Base-by-base conservation (phyloP, 2,888 invertebrate genomes). In the Amiota minor region DNA sequence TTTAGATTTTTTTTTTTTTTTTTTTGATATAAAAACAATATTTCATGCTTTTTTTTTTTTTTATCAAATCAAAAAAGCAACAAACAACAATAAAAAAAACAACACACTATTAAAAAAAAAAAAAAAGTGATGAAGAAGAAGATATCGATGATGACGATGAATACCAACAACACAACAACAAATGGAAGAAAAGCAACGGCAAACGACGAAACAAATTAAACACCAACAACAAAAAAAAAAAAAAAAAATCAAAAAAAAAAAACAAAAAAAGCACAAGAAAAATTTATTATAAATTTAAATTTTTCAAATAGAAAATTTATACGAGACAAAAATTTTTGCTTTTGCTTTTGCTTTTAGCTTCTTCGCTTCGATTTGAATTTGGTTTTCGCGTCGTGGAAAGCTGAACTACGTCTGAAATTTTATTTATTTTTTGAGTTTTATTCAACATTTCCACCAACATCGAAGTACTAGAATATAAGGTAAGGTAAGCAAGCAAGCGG, bases 331-430 rank as follows among this genome's bases (percentile, higher is more conserved):
- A 62, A n/a, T 61, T n/a, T 56, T n/a, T 56, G 10, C 20, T 18
- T 59, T 59, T 18, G 20, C 11, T 59, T 59, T 59, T 20, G 59
- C 59, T n/a, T 49, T 14, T 47, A 35, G 67, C 49, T 45, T 23
- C 14, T 50, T 62, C 23, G 62, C 62, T 62, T 14, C 12, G n/a
- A 9, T 62, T 62, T 3, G 10, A 14, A 11, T 67, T 49, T 75
- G 75, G 75, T 78, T 75, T 81, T 79, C 79, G 84, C 80, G 77
- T 76, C 76, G 80, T 82, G 73, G 75, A 80, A 78, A 72, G 75
- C 64, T 47, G 69, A 76, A 74, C 49, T 81, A 81, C 84, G 85
- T 85, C 84, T 86, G 86, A 46, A 14, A 10, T 59, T 59, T 59
- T 20, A 18, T 20, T 20, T 16, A 9, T 47, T 59, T 18, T 59